Evolutionary conservation across 2,888 invertebrate species (phyloP), one percentile per base, ranked within the genome.

Genomic region (Dryadula phaetusa): DNA sequence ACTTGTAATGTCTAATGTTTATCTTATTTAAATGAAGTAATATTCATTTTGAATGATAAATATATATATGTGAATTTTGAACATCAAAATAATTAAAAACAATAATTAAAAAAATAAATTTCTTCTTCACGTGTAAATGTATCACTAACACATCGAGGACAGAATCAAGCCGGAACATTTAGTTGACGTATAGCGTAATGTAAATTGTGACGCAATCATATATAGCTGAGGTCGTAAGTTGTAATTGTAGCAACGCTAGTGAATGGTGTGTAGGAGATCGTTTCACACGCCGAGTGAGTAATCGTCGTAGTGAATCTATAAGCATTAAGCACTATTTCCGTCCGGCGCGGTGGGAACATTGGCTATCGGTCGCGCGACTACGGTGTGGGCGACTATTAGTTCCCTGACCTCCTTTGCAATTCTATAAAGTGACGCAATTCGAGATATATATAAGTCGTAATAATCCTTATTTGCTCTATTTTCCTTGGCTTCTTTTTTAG

Each of bases 371-470:
- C 76, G 76, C 72, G 60, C 44, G 28, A 14, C n/a, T n/a, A n/a
- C 58, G 65, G 73, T 62, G 83, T 82, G 79, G 85, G 82, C 82
- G 83, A 79, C 79, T 73, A 79, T 79, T 76, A 82, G 85, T 84
- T 85, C 83, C 78, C 78, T 85, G 88, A 88, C 88, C 89, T 81
- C 83, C 79, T 84, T 82, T 76, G 75, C 75, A 77, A 80, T 72
- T 76, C 65, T 66, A 66, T 66, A 62, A 66, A 60, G 77, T 77
- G 69, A 71, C 71, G 71, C 70, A 70, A 73, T 70, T 42, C 22
- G 18, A 62, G 40, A 25, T 61, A 64, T 60, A 46, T 14, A 44
- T 44, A 16, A 32, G 7, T 18, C 14, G 44, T 44, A 18, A 25
- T 44, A 32, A 44, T 16, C 14, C 28, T 44, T 28, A 44, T 60